These are phyloP conservation scores for Cercopithecus neglectus DNA, from an alignment of 2,797 vertebrate genomes.

Conservation along the genomic window DNA sequence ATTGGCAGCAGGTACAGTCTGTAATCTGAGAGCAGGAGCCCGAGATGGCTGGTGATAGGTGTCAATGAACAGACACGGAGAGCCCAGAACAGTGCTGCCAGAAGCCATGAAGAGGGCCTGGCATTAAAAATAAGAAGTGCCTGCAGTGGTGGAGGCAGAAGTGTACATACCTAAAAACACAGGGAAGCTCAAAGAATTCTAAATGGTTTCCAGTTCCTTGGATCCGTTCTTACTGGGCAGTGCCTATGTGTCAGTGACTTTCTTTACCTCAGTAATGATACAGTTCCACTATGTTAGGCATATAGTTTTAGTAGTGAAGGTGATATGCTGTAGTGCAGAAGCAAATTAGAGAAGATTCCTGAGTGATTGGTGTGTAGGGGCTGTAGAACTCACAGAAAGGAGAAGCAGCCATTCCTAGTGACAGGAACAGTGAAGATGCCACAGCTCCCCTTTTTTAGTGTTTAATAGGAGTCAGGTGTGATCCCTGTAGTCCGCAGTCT, in stretches of 20 bases:
- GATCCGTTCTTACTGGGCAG: background rate
- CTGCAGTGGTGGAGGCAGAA: background rate
- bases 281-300: background rate
- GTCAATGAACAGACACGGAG: background rate
- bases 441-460: background rate
- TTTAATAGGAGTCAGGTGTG: background rate
- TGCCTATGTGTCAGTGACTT: background rate
- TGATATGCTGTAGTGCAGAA: background rate
- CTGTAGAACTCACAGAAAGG: background rate
- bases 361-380: background rate
- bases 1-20: slow-evolving; percentile 56
- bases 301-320: background rate
- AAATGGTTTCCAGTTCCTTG: background rate
- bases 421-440: background rate
- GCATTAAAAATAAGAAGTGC: background rate
- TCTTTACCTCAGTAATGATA: background rate
- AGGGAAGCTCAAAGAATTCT: background rate
- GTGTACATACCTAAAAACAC: background rate
- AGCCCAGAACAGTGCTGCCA: background rate
- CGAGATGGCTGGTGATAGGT: background rate
- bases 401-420: background rate
- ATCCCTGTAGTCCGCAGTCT: background rate
- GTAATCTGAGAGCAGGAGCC: slow-evolving; percentile 43
- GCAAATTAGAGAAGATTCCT: background rate
- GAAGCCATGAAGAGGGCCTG: background rate